Evolutionary conservation across 2,113 vertebrate species (phyloP).

Genomic region (Hyperoodon ampullatus): DNA sequence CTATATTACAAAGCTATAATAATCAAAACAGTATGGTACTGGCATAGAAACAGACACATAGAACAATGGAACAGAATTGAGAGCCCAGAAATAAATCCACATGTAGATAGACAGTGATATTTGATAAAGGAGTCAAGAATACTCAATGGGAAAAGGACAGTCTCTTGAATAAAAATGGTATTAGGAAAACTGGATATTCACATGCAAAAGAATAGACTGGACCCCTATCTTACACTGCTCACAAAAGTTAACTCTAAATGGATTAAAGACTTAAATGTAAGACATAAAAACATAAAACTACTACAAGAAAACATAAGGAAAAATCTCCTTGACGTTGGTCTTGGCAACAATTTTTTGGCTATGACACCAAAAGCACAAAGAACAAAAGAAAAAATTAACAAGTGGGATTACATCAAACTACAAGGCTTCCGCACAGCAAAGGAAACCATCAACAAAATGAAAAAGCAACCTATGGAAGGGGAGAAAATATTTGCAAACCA

Average conservation of each 20-base stretch:
- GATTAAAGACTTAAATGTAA: neutral
- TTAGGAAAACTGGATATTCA: neutral
- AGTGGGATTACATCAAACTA: neutral
- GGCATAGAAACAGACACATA: neutral
- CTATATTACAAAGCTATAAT: neutral
- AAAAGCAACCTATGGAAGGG: neutral
- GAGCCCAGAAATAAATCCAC: conserved; percentile 2
- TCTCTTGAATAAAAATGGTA: neutral
- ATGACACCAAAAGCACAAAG: neutral
- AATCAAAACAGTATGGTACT: neutral
- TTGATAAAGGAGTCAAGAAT: neutral
- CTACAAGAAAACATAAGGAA: neutral
- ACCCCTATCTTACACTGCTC: neutral
- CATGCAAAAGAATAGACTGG: neutral
- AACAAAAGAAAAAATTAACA: neutral
- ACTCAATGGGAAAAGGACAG: neutral
- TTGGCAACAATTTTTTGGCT: neutral
- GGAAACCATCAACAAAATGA: neutral
- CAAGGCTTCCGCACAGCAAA: neutral
- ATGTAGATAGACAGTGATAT: neutral
- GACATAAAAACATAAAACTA: neutral
- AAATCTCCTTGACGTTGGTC: neutral
- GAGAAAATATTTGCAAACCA: conserved; percentile 4
- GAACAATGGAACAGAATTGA: neutral
- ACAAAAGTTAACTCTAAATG: neutral